A percentile compares a stretch with the other conserved stretches of the same genome.
Conservation (phyloP, 2,888 invertebrate genomes). For the Machimus rusticus region DNA sequence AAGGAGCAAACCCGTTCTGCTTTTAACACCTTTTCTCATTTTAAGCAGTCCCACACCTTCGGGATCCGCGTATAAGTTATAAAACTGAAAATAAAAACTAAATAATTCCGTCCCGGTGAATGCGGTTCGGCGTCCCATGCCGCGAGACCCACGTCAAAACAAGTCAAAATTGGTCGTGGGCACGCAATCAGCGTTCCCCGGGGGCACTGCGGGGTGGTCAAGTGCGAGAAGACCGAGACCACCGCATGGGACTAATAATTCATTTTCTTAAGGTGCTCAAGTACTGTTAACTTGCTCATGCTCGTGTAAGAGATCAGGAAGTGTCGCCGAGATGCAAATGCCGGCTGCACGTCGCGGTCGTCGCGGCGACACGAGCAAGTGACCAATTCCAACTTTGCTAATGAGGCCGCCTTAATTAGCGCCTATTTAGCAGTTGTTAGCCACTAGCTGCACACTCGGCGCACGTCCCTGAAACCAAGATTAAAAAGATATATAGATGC, state of each 20-base stretch:
- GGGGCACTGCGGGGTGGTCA: background rate
- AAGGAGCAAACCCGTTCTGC: background rate
- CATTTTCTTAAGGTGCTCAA: background rate
- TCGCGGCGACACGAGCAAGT: background rate
- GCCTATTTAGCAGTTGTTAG: background rate
- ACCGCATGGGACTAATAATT: background rate
- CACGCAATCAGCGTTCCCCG: background rate
- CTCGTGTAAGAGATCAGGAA: background rate
- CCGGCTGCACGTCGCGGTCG: background rate
- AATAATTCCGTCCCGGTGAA: background rate
- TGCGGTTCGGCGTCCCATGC: background rate
- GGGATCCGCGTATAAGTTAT: background rate
- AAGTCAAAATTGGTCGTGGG: background rate
- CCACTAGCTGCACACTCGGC: background rate
- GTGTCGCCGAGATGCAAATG: slow-evolving; percentile 1
- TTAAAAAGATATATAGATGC: background rate
- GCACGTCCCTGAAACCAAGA: background rate
- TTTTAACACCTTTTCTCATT: background rate
- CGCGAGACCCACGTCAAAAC: slow-evolving; percentile 8
- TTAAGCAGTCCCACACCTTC: background rate
- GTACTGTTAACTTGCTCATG: background rate
- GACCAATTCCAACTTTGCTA: background rate
- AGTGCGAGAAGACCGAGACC: background rate
- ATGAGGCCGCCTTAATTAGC: background rate
- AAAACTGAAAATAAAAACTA: background rate